Conservation (phyloP, 2,797 vertebrate genomes). For the Ctenosaura bakeri region DNA sequence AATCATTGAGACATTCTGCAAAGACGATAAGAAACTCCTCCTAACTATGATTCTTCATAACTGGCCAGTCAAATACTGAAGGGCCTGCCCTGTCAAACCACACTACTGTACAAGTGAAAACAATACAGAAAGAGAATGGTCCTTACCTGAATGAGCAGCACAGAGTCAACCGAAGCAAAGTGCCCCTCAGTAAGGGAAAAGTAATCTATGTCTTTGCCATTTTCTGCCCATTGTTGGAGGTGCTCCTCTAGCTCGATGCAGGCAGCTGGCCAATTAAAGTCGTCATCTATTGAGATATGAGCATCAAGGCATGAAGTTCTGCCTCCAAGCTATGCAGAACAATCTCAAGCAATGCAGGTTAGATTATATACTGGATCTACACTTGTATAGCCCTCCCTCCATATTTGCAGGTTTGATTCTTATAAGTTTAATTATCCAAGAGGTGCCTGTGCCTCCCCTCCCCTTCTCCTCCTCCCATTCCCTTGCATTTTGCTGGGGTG, state of each 20-base stretch:
- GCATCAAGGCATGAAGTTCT: background rate
- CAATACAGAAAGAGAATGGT: background rate
- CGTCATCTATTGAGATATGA: conserved; percentile 72
- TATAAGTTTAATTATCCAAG: too few species aligned
- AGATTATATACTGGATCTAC: background rate
- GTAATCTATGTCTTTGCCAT: conserved; percentile 79
- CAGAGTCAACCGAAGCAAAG: conserved; percentile 87
- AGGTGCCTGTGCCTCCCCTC: too few species aligned
- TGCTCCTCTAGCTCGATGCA: conserved; percentile 91
- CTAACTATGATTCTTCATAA: background rate
- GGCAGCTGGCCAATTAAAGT: conserved; percentile 88
- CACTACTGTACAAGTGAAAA: background rate
- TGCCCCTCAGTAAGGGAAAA: conserved; percentile 86
- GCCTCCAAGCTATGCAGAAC: background rate
- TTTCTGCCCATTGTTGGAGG: conserved; percentile 77
- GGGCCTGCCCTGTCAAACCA: too few species aligned
- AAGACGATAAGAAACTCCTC: background rate
- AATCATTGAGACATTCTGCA: background rate
- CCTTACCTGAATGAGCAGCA: conserved; percentile 88
- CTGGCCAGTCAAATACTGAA: background rate
- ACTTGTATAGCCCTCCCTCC: background rate
- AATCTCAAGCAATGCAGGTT: background rate
- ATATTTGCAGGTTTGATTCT: too few species aligned
- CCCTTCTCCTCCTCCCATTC: too few species aligned
- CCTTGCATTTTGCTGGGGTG: too few species aligned